Percentiles rank a stretch among this genome's conserved stretches.
These are phyloP conservation scores for Zaprionus kolodkinae DNA, from an alignment of 1,140 invertebrate genomes.

Conservation along the genomic window DNA sequence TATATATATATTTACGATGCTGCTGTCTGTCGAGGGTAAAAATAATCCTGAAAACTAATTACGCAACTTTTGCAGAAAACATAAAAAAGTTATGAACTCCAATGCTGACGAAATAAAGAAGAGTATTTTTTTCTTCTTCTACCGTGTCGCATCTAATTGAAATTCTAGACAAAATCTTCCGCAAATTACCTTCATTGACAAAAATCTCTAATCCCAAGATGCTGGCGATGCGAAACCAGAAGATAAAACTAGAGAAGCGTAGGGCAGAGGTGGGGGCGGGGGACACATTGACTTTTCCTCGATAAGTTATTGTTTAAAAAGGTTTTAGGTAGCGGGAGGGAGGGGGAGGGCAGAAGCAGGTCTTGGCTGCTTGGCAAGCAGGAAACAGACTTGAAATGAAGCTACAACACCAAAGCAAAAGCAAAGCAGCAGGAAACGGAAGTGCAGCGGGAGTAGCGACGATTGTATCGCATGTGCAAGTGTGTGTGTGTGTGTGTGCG, in stretches of 20 bases:
- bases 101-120: neutral
- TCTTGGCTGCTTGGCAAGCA: constrained; percentile 9
- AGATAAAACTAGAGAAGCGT: constrained; percentile 44
- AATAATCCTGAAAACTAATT: constrained; percentile 44
- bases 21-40: constrained; percentile 7
- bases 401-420: constrained; percentile 3
- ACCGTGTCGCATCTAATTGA: constrained; percentile 66
- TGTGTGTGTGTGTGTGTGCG: constrained; percentile 14
- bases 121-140: constrained; percentile 8
- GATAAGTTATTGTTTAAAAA: constrained; percentile 55
- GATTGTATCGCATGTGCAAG: constrained; percentile 16
- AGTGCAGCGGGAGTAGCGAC: constrained; percentile 41
- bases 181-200: constrained; percentile 83
- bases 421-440: constrained; percentile 56
- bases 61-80: constrained; percentile 16
- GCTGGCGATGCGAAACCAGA: constrained; percentile 52
- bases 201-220: constrained; percentile 79
- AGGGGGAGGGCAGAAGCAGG: neutral
- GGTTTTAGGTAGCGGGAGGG: neutral
- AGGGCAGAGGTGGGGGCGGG: constrained; percentile 5
- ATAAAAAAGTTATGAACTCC: constrained; percentile 10
- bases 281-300: constrained; percentile 32
- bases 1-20: neutral
- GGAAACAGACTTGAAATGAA: constrained; percentile 56
- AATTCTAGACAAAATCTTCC: constrained; percentile 84